phyloP scores from a whole-genome alignment of 2,797 vertebrate genomes.

The Bradypodion pumilum region DNA sequence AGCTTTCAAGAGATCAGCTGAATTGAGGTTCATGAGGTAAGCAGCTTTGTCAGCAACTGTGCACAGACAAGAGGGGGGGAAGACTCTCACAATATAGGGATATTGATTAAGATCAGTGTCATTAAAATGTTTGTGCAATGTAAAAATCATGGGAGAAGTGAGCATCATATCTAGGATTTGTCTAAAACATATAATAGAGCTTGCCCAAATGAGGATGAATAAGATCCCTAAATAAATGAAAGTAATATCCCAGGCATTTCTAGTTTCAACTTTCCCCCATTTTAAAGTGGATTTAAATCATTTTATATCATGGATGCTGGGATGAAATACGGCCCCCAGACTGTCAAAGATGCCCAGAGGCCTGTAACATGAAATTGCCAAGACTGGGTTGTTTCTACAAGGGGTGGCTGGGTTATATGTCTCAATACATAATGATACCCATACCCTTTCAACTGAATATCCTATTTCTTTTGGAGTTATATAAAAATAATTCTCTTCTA shows the following conservation, averaged over 20 bases:
- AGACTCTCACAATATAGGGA: constrained; percentile 1
- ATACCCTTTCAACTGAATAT: not conserved
- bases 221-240: too few relatives aligned
- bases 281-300: too few relatives aligned
- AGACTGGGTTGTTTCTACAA: not conserved
- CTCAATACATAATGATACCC: too few relatives aligned
- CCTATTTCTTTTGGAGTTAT: not conserved
- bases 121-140: not conserved
- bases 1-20: constrained; percentile 88
- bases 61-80: constrained; percentile 28
- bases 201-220: not conserved
- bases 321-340: too few relatives aligned
- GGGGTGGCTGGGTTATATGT: not conserved
- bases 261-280: too few relatives aligned
- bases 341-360: too few relatives aligned
- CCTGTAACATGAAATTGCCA: not conserved
- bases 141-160: not conserved
- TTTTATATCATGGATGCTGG: too few relatives aligned
- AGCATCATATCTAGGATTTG: not conserved
- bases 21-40: constrained; percentile 88
- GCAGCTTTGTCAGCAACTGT: constrained; percentile 90
- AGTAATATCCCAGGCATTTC: too few relatives aligned
- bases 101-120: not conserved
- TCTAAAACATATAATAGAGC: not conserved
- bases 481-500: not conserved